Evolutionary conservation across 2,797 vertebrate genomes (phyloP).

Genomic region (Platalea minor): DNA sequence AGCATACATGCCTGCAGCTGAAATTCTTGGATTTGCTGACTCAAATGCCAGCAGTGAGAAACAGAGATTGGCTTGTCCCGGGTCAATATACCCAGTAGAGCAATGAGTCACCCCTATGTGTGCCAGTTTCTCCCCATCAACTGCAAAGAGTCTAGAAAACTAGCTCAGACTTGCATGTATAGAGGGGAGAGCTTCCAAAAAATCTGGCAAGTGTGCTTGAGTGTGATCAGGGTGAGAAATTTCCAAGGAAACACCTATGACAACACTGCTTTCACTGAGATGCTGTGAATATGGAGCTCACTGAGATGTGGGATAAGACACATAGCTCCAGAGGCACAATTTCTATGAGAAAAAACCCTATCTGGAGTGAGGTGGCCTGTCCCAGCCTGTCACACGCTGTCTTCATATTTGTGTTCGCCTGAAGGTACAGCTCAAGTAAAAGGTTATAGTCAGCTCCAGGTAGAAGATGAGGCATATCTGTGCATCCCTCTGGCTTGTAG

Average conservation of each 20-base stretch:
- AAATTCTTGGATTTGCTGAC: neutral
- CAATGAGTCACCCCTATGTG: neutral
- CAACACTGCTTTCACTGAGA: neutral
- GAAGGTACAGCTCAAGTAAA: neutral
- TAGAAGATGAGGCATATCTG: neutral
- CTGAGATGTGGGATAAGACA: neutral
- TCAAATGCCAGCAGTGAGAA: neutral
- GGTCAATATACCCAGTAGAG: neutral
- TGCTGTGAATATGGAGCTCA: neutral
- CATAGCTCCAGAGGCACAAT: neutral
- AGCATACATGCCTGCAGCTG: neutral
- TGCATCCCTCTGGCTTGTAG: neutral
- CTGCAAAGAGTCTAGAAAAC: neutral
- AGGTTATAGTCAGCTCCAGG: neutral
- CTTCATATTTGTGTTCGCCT: neutral
- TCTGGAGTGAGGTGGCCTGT: neutral
- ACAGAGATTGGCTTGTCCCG: neutral
- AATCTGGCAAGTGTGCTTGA: neutral
- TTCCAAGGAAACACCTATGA: neutral
- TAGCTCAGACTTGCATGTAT: neutral
- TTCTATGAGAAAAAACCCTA: neutral
- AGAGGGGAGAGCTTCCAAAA: neutral
- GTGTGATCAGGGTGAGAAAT: neutral
- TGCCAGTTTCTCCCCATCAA: neutral
- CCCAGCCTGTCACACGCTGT: neutral